Evolutionary conservation across 1,140 invertebrate species (phyloP), one percentile per base, ranked within the genome.

Genomic region (Mesaphorura yosii): DNA sequence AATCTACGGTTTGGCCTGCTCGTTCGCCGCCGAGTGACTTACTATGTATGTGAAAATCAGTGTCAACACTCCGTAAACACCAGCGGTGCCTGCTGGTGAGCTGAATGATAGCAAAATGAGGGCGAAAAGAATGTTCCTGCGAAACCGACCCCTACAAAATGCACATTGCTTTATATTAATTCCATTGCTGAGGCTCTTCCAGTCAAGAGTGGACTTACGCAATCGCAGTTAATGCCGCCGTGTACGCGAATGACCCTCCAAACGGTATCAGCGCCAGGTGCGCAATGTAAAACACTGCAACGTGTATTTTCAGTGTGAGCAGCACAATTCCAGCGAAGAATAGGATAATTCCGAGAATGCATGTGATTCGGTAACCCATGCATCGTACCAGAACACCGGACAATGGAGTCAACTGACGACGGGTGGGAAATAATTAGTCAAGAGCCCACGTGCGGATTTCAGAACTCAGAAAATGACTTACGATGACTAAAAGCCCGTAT

Each of bases 321-420:
- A 57, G n/a, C 14, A 57, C 14, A 1, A 57, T 14, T 1, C 55
- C 55, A 41, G 42, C 6, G 26, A 53, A 52, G 19, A 56, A 29
- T 20, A 56, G 1, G 1, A 59, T 3, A n/a, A 59, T 20, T 23
- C 53, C 58, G 41, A 56, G 50, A 6, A 55, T 44, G 7, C 41
- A 42, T 12, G 58, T 55, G 15, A 53, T 17, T 25, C 52, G 29
- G 38, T 59, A 39, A 12, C 58, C 58, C 10, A 54, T 44, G 2
- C 26, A 47, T 10, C 39, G n/a, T 7, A 46, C 44, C 7, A 46
- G 19, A 7, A 6, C 10, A 7, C 15, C 7, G n/a, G 44, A 6
- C 23, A 46, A 20, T 5, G 44, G 44, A 20, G 23, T 20, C 14
- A 46, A 46, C 44, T 46, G 23, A 37, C 12, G 17, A 37, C 34